Base-by-base conservation (phyloP, 1,140 invertebrate genomes). In the Lepidurus arcticus region DNA sequence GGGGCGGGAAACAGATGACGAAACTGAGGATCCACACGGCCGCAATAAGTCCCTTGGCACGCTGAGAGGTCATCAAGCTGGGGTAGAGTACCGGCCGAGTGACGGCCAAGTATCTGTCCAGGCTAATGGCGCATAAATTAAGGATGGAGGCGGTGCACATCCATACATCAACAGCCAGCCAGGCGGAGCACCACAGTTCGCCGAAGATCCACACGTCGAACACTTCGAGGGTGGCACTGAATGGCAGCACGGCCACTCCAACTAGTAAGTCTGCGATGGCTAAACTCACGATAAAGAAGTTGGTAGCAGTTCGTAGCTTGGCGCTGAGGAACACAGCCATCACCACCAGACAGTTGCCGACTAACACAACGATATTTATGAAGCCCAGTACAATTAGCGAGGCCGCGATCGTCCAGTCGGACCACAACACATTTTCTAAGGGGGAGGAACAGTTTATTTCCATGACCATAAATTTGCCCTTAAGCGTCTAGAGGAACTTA, bases 91-190 rank as follows among this genome's bases (percentile, higher is more conserved):
- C 92, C 1, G 97, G 95, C 73, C 94, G 88, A 10, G 96, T 98
- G 76, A 98, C 95, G 0, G 95, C 96, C 82, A 98, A 92, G 87
- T 98, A 98, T 80, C 96, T 89, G 87, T 98, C 96, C 81, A 96
- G 85, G 26, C 93, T 95, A 82, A 97, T 97, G 81, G 92, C 93
- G 83, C 93, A 94, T 43, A 98, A 89, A 85, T 97, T 97, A 76
- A 97, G 87, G 81, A 98, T 98, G 81, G 94, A 96, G 0, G 96
- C 95, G 0, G 96, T 98, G 85, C 96, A 94, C 91, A 98, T 93
- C 92, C 96, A 95, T 1, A 98, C 96, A 85, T 98, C 97, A 26
- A 97, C 90, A 0, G 95, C 95, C 79, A 96, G 86, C 94, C 94
- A 97, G 80, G 95, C 90, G 74, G 93, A 92, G 84, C 95, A 97